Evolutionary conservation across 2,888 invertebrate genomes (phyloP), one percentile per base, ranked within the genome.

Genomic region (Mystacides longicornis): DNA sequence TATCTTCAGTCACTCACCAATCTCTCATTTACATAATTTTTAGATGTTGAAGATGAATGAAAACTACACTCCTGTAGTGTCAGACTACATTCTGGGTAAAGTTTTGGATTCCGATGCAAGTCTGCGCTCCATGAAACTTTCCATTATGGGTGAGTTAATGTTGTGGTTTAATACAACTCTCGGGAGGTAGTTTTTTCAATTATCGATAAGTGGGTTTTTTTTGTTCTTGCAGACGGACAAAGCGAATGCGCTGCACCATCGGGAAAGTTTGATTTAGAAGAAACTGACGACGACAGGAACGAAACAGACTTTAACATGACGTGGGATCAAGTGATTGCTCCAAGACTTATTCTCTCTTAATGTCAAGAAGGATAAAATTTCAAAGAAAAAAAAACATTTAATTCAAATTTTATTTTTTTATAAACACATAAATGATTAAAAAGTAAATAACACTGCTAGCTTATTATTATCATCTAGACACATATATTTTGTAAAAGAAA

Each of bases 41-140:
- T 54, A 74, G 73, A 67, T 69, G 58, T 63, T 73, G 3, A 69
- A 66, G 62, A 65, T 74, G 45, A 67, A 65, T 19, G 60, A 63
- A 21, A 64, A 69, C 60, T 75, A 73, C 57, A 66, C 67, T n/a
- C 74, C 74, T 4, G 65, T 68, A 59, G 27, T 73, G 16, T 74
- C 75, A 0, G 63, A 66, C 9, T 64, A 64, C 27, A 69, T 74
- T 47, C 56, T 71, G 20, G 72, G 67, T 1, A 63, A 67, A 63
- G 67, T 60, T 14, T 11, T 51, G 20, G 47, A 49, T n/a, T 42
- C 33, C 20, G 23, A 54, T 48, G 18, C 16, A n/a, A 52, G 52
- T 11, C 33, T 47, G 1, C 43, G 27, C 23, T 42, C 45, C 14
- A 43, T 55, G 2, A 52, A 49, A 33, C 37, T 60, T 23, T 42